Evolutionary conservation across 2,888 invertebrate species (phyloP).

Genomic region (Leptopilina drosophilae): DNA sequence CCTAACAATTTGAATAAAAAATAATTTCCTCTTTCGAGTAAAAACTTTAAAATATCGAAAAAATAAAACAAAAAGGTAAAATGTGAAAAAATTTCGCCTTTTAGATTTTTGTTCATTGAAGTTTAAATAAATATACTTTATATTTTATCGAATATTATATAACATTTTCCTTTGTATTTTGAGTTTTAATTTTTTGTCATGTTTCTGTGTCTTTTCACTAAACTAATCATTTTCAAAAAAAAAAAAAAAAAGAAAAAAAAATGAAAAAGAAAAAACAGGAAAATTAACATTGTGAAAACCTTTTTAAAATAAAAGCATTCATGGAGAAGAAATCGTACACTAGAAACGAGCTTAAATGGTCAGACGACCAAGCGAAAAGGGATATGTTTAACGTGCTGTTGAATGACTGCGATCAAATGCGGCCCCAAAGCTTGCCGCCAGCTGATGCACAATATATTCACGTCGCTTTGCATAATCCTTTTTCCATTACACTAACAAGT

Average conservation of each 20-base stretch:
- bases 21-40: too few relatives aligned
- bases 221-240: background rate
- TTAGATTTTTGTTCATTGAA: too few relatives aligned
- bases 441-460: conserved; percentile 31
- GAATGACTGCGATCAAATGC: conserved; percentile 39
- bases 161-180: too few relatives aligned
- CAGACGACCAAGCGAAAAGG: conserved; percentile 33
- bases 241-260: too few relatives aligned
- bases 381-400: conserved; percentile 37
- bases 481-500: conserved; percentile 40
- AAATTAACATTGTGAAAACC: background rate
- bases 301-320: conserved; percentile 28
- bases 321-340: conserved; percentile 18
- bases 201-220: background rate
- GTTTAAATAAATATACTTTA: too few relatives aligned
- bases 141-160: too few relatives aligned
- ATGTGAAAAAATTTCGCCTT: too few relatives aligned
- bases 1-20: too few relatives aligned
- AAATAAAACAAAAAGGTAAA: too few relatives aligned
- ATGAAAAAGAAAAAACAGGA: background rate
- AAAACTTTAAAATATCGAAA: too few relatives aligned
- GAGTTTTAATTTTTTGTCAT: too few relatives aligned
- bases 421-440: conserved; percentile 27
- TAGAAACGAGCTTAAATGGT: conserved; percentile 36
- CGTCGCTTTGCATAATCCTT: conserved; percentile 32